These are phyloP conservation scores for Acromyrmex echinatior DNA, from an alignment of 1,140 invertebrate species.

Conservation along the genomic window DNA sequence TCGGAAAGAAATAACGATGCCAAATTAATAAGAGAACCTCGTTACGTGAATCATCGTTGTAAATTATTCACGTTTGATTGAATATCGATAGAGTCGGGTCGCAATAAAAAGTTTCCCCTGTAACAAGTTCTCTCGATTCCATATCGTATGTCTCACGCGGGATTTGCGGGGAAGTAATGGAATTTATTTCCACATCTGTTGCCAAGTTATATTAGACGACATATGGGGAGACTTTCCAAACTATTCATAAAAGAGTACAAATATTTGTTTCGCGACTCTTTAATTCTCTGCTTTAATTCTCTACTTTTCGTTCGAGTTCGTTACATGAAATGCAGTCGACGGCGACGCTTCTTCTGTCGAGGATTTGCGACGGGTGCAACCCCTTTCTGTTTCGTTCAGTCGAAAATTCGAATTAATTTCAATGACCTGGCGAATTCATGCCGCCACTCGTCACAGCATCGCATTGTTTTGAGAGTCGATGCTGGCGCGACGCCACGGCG, in stretches of 20 bases:
- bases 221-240: background rate
- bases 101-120: constrained; percentile 13
- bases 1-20: background rate
- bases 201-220: constrained; percentile 2
- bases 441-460: constrained; percentile 22
- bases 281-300: background rate
- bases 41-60: background rate
- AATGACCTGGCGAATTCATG: background rate
- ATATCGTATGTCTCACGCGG: background rate
- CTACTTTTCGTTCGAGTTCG: background rate
- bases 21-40: background rate
- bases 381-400: background rate
- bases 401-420: constrained; percentile 37
- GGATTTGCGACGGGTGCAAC: background rate
- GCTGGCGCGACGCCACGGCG: constrained; percentile 47
- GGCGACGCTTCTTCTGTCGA: background rate
- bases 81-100: constrained; percentile 15
- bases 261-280: constrained; percentile 8
- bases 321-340: background rate
- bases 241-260: background rate
- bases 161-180: background rate
- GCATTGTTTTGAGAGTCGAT: constrained; percentile 30
- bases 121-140: background rate
- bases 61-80: background rate
- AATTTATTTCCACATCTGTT: constrained; percentile 29